Evolutionary conservation across 2,113 vertebrate species (phyloP), one percentile per base, ranked within the genome.

Genomic region (Carettochelys insculpta): DNA sequence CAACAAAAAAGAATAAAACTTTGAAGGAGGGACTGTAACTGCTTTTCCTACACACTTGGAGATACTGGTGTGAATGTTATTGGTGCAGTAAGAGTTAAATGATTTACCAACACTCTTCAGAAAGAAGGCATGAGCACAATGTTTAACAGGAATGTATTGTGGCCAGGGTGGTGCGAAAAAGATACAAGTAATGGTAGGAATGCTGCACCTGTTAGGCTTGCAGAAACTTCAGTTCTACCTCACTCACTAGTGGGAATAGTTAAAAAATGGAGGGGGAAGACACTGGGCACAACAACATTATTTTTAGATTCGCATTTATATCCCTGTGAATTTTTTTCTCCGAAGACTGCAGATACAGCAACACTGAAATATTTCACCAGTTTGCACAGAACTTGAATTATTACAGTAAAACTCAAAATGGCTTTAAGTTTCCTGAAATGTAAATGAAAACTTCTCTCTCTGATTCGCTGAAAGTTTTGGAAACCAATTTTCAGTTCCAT

Each of bases 11-110:
- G 24, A 68, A 77, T 17, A 52, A 6, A 1, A 10, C 86, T 41
- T 75, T 47, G 80, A 93, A 88, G 38, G 34, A 94, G 94, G 90
- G 86, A 92, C 77, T 75, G 84, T 27, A 91, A 76, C 56, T 87
- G 86, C 92, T 94, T 65, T 65, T 65, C 58, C 58, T 65, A 14
- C 34, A 65, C 2, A 8, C 65, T 38, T 68, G 65, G n/a, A 68
- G 65, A 41, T 68, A 22, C n/a, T 10, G n/a, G n/a, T n/a, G n/a
- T n/a, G n/a, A n/a, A n/a, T n/a, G n/a, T n/a, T n/a, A n/a, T n/a
- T n/a, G n/a, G n/a, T n/a, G n/a, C n/a, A 68, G 50, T 48, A 47
- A 82, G 29, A 34, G 2, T 48, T 16, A 54, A 27, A 45, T 82
- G 47, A 41, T 29, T 83, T 50, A 83, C n/a, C 11, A 75, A 51